Conservation (phyloP, 2,888 invertebrate species). For the Helleia helle region DNA sequence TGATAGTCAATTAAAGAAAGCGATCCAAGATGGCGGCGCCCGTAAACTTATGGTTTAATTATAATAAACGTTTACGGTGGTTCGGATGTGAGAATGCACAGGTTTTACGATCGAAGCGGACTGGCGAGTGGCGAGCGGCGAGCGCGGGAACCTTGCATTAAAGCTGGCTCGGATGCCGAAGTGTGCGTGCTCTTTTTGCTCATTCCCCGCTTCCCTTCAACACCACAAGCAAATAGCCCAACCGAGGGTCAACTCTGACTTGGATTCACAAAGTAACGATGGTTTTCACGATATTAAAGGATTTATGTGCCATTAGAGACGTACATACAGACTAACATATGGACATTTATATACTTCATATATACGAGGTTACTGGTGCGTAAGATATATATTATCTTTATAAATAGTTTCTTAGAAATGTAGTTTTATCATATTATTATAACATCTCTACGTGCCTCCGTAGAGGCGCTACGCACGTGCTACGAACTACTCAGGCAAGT, state of each 20-base stretch:
- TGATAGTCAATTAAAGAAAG: not conserved
- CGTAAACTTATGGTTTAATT: slow-evolving; percentile 64
- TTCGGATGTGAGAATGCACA: slow-evolving; percentile 53
- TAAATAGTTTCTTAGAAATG: no score
- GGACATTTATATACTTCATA: no score
- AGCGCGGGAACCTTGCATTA: slow-evolving; percentile 39
- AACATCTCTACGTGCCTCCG: slow-evolving; percentile 40
- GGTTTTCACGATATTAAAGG: no score
- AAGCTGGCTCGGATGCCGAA: slow-evolving; percentile 40
- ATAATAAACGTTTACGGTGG: slow-evolving; percentile 48
- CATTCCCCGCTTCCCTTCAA: slow-evolving; percentile 16
- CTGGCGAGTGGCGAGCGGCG: no score
- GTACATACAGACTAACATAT: no score
- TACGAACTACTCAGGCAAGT: slow-evolving; percentile 25
- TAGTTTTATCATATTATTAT: not conserved
- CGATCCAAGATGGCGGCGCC: slow-evolving; percentile 30
- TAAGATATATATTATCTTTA: no score
- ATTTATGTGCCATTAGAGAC: not conserved
- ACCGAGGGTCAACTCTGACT: not conserved
- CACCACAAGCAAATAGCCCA: slow-evolving; percentile 16
- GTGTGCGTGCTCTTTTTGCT: slow-evolving; percentile 45
- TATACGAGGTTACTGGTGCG: no score
- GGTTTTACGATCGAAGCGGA: slow-evolving; percentile 52
- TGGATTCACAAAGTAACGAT: no score
- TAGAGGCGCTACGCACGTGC: slow-evolving; percentile 54